Base-by-base conservation (phyloP, 2,888 invertebrate genomes). In the Lissocephala sabroskyi region DNA sequence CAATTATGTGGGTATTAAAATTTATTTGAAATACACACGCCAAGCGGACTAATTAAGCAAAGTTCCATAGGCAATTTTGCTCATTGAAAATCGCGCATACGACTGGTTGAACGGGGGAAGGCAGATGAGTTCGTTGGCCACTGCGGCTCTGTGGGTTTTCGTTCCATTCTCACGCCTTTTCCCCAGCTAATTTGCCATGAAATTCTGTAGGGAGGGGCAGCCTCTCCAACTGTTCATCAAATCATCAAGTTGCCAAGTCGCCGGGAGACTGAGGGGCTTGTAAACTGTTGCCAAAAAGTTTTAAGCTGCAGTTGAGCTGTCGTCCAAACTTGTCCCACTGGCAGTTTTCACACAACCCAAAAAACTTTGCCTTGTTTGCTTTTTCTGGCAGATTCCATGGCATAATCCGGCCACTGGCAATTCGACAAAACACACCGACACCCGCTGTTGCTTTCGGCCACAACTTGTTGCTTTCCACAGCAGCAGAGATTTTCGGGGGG, bases 281-380 rank as follows among this genome's bases (percentile, higher is more conserved):
- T 62, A 62, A 70, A 56, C 57, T 73, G 76, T 68, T 68, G 68
- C 76, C 70, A 62, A 70, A 70, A 76, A 70, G 56, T 70, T 70
- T 65, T 68, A 74, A 70, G 74, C 77, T 76, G 74, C 70, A 44
- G 62, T 70, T 50, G 66, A 67, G 68, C 62, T 40, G 46, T 44
- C 23, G 37, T 41, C n/a, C 35, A 47, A 53, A 50, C 60, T 62
- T 62, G 56, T 30, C 52, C 45, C 48, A 41, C 23, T 32, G 41
- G 16, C 35, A 35, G 13, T 14, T 35, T 35, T 35, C 23, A 35
- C 9, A 9, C 35, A 13, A 16, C 6, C 35, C 9, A 3, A 11
- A 32, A 35, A 35, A 35, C 35, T 35, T 23, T 5, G 23, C 3
- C 3, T 5, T 23, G 7, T 23, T 23, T 23, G 3, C 23, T 23